Base-by-base conservation (phyloP, 2,888 invertebrate genomes). In the Tiphia femorata region DNA sequence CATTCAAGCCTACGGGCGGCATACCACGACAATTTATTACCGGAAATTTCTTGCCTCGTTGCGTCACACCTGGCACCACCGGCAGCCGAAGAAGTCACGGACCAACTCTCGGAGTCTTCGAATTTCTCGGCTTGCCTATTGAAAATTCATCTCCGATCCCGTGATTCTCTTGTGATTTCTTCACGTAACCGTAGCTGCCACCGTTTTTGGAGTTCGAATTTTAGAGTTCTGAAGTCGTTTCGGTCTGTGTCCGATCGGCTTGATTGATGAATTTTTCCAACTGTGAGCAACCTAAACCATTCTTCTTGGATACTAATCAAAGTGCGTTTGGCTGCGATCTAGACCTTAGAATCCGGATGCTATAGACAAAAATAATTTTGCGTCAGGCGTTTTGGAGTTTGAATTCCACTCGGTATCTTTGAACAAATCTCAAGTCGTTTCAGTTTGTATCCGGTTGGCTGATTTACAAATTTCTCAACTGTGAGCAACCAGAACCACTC, bases 1-100 rank as follows among this genome's bases (percentile, higher is more conserved):
- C 56, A 62, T 69, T 69, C 58, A 69, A 70, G 58, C 69, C 69
- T 62, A 69, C 69, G 57, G 33, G 42, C 60, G 35, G 16, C 69
- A 64, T 69, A 60, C 67, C 69, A 23, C 51, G 49, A 56, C 58
- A 55, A 70, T 67, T 67, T 70, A 70, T 69, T 62, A 64, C 67
- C 69, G 69, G 69, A 70, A 70, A 70, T 64, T 64, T 70, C 64
- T 67, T 62, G 53, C 38, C 53, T 35, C 42, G 48, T 63, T 61
- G 63, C 65, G 49, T 61, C 52, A 68, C 50, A 51, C 48, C 50
- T 43, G 65, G 49, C 49, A 25, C 49, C 57, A 56, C 49, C 40
- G 2, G 25, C 8, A 37, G 37, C 10, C 1, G 25, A 8, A 25
- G n/a, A n/a, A n/a, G n/a, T n/a, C n/a, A n/a, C n/a, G n/a, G n/a